Evolutionary conservation across 1,140 invertebrate genomes (phyloP), one percentile per base, ranked within the genome.

Genomic region (Zaprionus kolodkinae): DNA sequence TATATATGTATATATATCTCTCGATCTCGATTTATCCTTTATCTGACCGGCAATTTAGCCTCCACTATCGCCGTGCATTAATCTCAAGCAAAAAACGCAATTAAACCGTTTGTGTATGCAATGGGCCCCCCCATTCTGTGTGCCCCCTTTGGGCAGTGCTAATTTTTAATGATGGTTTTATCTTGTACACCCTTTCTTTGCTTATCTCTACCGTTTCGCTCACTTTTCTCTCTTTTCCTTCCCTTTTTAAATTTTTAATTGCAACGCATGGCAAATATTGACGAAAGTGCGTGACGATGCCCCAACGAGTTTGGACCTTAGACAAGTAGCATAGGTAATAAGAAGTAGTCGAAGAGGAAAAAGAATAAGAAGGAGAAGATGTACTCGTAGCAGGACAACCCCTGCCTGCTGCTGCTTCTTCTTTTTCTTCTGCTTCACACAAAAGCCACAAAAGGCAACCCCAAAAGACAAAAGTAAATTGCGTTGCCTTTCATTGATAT

Each of bases 401-500:
- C 79, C 52, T 73, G 21, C 15, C 57, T 35, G 55, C 30, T 50
- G 36, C 56, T 48, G 50, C 12, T 61, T 52, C 12, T 50, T 17
- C 30, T 50, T 21, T 15, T 35, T 38, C 40, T 69, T 27, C 56
- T 36, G 0, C n/a, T 30, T 7, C 27, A 43, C 27, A 63, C 17
- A 65, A 61, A 60, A 64, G 56, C 83, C 84, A 75, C 84, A 89
- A 69, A 89, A 88, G 81, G 70, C 85, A 89, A 88, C 81, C 85
- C 85, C 78, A 85, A 89, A 68, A 82, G 43, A 78, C 59, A 72
- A 84, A 80, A 61, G 80, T 75, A 83, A 87, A 87, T 88, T 87
- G 84, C 84, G 84, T 87, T 82, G 67, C 82, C 66, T 84, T 74
- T 65, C 68, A 45, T 30, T 30, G 27, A 68, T 65, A 72, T 43